phyloP scores from a whole-genome alignment of 2,797 vertebrate species.

The Knipowitschia caucasica region DNA sequence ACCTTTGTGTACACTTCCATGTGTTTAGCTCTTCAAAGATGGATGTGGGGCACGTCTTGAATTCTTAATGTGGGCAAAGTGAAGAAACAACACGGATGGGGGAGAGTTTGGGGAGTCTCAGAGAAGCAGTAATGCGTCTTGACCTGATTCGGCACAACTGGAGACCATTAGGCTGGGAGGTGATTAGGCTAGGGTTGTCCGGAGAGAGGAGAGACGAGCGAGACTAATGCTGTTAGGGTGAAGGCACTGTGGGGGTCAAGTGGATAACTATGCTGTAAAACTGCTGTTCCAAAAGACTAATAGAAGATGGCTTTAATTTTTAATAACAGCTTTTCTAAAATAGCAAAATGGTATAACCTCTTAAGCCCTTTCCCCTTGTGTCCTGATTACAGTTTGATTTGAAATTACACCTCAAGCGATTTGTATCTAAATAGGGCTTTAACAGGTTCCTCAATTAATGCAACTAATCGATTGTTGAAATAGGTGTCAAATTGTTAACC shows the following conservation, averaged over 20 bases:
- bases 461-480: too few relatives aligned
- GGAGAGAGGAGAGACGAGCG: constrained; percentile 39
- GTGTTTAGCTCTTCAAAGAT: constrained; percentile 4
- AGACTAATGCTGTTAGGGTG: constrained; percentile 53
- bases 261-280: constrained; percentile 24
- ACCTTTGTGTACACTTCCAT: constrained; percentile 2
- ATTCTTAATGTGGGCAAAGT: constrained; percentile 17
- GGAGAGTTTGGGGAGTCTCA: neutral
- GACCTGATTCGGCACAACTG: constrained; percentile 44
- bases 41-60: constrained; percentile 5
- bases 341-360: neutral
- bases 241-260: constrained; percentile 27
- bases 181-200: constrained; percentile 61
- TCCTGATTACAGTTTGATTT: neutral
- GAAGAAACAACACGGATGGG: neutral
- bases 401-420: too few relatives aligned
- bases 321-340: neutral
- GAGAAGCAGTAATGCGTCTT: constrained; percentile 45
- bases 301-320: neutral
- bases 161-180: constrained; percentile 59
- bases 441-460: too few relatives aligned
- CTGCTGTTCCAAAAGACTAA: constrained; percentile 21
- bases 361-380: neutral
- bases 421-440: too few relatives aligned
- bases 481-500: too few relatives aligned